A percentile compares a stretch with the other conserved stretches of the same genome.
Conservation (phyloP, 2,113 vertebrate genomes). For the Stigmatopora argus region DNA sequence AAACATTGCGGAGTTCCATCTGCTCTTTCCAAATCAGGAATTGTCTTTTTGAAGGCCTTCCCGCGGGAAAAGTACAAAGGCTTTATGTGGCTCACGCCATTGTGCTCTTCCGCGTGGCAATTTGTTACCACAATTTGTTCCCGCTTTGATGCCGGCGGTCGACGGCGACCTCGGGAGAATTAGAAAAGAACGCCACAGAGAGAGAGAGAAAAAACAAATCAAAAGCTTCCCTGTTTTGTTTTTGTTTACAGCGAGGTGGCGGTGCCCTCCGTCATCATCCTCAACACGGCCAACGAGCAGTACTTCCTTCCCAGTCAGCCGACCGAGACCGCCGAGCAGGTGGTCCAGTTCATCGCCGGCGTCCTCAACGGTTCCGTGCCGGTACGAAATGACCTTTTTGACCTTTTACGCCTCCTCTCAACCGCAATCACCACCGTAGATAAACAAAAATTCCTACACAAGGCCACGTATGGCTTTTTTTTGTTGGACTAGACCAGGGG, state of each 20-base stretch:
- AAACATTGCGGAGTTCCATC: slow-evolving; percentile 37
- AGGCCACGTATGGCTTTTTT: too few relatives aligned
- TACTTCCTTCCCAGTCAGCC: slow-evolving; percentile 85
- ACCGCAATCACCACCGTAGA: not conserved
- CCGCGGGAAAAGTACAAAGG: slow-evolving; percentile 39
- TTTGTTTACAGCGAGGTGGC: slow-evolving; percentile 77
- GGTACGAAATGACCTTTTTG: slow-evolving; percentile 62
- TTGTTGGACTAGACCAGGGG: too few relatives aligned
- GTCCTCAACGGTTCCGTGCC: slow-evolving; percentile 87
- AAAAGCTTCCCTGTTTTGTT: slow-evolving; percentile 31
- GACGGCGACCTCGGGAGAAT: slow-evolving; percentile 9
- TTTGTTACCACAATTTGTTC: slow-evolving; percentile 44
- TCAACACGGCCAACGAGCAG: slow-evolving; percentile 96
- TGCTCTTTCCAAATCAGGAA: slow-evolving; percentile 10
- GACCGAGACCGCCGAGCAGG: slow-evolving; percentile 78
- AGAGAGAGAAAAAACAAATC: not conserved
- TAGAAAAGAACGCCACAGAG: slow-evolving; percentile 11
- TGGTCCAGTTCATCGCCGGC: slow-evolving; percentile 86
- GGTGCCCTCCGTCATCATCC: slow-evolving; percentile 86
- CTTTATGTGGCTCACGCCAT: slow-evolving; percentile 40
- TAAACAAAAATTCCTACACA: too few relatives aligned
- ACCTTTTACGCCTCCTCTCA: slow-evolving; percentile 27
- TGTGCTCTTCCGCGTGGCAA: slow-evolving; percentile 31
- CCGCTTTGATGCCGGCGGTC: slow-evolving; percentile 32
- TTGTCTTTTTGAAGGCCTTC: slow-evolving; percentile 30